Percentiles rank a stretch among this genome's conserved stretches.
These are phyloP conservation scores for Caenorhabditis latens DNA, from an alignment of 1,140 invertebrate species.

Conservation along the genomic window DNA sequence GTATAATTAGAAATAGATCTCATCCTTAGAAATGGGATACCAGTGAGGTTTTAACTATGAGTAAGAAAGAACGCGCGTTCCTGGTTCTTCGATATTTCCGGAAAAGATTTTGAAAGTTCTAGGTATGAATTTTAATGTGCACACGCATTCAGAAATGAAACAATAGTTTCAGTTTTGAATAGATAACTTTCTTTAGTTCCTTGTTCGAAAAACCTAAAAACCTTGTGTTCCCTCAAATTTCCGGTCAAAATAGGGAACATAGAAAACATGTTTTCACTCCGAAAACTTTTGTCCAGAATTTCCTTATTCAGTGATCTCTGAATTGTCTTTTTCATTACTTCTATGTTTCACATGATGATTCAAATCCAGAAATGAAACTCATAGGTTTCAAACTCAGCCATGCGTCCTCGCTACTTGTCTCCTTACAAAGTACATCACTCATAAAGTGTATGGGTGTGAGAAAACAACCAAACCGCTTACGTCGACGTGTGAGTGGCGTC, in stretches of 20 bases:
- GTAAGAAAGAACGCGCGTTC: no score
- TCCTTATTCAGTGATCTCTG: background rate
- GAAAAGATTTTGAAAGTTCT: no score
- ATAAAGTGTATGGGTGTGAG: conserved; percentile 43
- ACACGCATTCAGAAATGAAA: no score
- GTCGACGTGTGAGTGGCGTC: background rate
- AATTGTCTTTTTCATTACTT: background rate
- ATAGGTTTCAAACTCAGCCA: background rate
- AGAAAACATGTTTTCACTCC: conserved; percentile 4
- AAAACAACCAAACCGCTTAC: conserved; percentile 22
- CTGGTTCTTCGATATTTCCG: no score
- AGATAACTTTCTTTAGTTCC: no score
- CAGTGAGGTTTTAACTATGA: no score
- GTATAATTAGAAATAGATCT: background rate
- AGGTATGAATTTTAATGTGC: no score
- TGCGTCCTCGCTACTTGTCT: background rate
- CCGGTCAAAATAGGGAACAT: background rate
- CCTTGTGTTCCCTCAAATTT: background rate
- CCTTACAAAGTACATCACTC: conserved; percentile 3
- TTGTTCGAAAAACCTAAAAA: no score
- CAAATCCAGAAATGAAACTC: background rate
- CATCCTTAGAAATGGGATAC: background rate
- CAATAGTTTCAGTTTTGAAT: no score
- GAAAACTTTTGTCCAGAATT: background rate
- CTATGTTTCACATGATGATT: background rate